phyloP scores from a whole-genome alignment of 2,797 vertebrate species.

The Bradypodion pumilum region DNA sequence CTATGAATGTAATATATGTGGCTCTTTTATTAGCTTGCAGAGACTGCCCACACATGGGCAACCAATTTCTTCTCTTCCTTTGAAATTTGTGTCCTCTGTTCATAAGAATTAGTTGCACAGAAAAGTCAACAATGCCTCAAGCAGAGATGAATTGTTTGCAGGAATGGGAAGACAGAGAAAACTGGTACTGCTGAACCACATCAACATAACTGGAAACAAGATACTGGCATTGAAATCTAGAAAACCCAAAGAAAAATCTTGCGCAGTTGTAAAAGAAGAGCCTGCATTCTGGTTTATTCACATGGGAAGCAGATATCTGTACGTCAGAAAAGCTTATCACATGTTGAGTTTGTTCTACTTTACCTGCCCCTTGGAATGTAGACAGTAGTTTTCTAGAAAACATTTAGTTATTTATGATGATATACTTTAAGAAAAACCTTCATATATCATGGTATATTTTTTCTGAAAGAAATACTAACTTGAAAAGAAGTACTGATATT shows the following conservation, averaged over 20 bases:
- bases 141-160: background rate
- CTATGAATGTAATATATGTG: constrained; percentile 34
- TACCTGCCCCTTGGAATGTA: background rate
- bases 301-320: too few species aligned
- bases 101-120: constrained; percentile 5
- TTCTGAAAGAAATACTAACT: too few species aligned
- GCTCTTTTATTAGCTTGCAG: constrained; percentile 43
- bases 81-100: constrained; percentile 16
- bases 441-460: too few species aligned
- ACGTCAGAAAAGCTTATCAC: background rate
- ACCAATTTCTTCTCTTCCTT: constrained; percentile 39
- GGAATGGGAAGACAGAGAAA: background rate
- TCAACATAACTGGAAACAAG: background rate
- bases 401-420: too few species aligned
- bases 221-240: background rate
- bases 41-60: constrained; percentile 34
- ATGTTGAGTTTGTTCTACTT: background rate
- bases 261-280: background rate
- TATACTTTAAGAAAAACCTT: too few species aligned
- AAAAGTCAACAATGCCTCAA: background rate
- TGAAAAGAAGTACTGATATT: too few species aligned
- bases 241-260: background rate
- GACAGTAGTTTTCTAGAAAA: too few species aligned
- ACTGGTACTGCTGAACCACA: background rate
- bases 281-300: background rate